Evolutionary conservation across 2,888 invertebrate species (phyloP), one percentile per base, ranked within the genome.

Genomic region (Biston betularia): DNA sequence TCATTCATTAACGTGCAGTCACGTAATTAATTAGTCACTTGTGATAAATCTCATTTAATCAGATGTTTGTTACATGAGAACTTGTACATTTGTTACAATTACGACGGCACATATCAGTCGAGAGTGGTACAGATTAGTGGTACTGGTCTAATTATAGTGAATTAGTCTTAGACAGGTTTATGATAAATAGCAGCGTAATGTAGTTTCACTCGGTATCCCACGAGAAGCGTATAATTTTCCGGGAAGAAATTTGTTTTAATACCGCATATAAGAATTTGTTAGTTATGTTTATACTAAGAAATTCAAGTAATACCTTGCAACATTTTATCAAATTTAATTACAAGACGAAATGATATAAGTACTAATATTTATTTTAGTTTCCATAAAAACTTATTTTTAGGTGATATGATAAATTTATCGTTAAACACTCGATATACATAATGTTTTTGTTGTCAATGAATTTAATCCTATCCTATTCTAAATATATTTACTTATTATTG

Each of bases 51-150:
- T 44, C 62, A 8, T 45, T 50, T 55, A 66, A 61, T 71, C 56
- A 65, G 58, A 64, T 55, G 60, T 72, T 70, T 75, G 69, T 79
- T 73, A 75, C 71, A 79, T 73, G 75, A 70, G 74, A 75, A 76
- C 73, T 67, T 57, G 68, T 58, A 63, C 42, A 71, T 63, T 69
- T 54, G 64, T 62, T 65, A 67, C 63, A 44, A 57, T 63, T 60
- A 14, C 55, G 38, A 8, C 38, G 38, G 38, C 6, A 54, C 38
- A 53, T 59, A 71, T 60, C 59, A 68, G 66, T 73, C 70, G n/a
- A 71, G 42, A 44, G 67, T 61, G 69, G 66, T 55, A 64, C 68
- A 61, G 70, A 66, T 66, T 62, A 55, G 55, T 44, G 62, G 40
- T 60, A 54, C 62, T 53, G 60, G 12, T 60, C 58, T 70, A 71